phyloP scores from a whole-genome alignment of 2,797 vertebrate genomes.

The Cynodonichthys magdalenae region DNA sequence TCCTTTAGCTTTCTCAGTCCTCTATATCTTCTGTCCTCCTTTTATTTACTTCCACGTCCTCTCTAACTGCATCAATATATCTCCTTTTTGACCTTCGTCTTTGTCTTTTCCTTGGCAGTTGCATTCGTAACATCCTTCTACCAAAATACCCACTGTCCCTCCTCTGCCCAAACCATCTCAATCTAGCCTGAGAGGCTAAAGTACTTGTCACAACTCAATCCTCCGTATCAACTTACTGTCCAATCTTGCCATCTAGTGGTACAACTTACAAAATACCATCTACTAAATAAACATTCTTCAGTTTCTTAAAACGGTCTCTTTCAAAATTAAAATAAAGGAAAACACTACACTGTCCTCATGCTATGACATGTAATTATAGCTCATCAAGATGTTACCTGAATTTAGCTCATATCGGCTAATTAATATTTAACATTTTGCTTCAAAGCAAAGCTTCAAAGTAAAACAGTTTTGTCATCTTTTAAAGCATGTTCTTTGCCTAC shows the following conservation, averaged over 20 bases:
- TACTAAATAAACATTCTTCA: slow-evolving; percentile 4
- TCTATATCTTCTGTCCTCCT: no score
- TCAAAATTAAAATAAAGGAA: slow-evolving; percentile 7
- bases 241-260: slow-evolving; percentile 67
- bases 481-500: slow-evolving; percentile 23
- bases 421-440: slow-evolving; percentile 4
- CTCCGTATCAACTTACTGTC: slow-evolving; percentile 12
- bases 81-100: no score
- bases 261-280: slow-evolving; percentile 18
- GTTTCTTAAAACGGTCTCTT: background rate
- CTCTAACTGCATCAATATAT: no score
- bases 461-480: background rate
- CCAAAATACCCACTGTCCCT: no score
- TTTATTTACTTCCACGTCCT: no score
- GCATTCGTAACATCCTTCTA: no score
- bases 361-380: background rate
- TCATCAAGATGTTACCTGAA: background rate
- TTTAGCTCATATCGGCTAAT: background rate
- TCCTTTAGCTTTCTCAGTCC: no score
- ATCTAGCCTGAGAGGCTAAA: background rate
- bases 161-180: no score
- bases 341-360: background rate
- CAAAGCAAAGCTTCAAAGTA: slow-evolving; percentile 13
- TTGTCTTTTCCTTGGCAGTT: no score
- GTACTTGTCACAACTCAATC: background rate